These are phyloP conservation scores for Smithornis capensis DNA, from an alignment of 2,113 vertebrate species.

Conservation along the genomic window DNA sequence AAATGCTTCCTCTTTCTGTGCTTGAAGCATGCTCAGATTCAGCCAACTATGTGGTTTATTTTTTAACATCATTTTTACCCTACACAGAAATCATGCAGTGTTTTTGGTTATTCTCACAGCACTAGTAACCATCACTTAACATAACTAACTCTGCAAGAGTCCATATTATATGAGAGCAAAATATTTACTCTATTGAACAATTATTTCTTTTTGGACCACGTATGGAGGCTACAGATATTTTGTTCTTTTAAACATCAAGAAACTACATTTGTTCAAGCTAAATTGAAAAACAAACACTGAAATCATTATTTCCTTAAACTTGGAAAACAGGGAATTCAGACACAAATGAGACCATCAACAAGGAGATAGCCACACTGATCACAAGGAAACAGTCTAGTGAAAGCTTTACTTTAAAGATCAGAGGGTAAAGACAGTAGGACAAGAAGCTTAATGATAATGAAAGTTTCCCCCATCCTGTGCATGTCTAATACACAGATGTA, in stretches of 20 bases:
- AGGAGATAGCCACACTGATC: neutral
- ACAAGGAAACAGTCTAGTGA: neutral
- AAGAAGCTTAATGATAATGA: neutral
- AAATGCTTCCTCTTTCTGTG: neutral
- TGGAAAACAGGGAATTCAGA: neutral
- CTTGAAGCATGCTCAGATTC: neutral
- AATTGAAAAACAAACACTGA: neutral
- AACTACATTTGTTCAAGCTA: neutral
- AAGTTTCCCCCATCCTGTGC: neutral
- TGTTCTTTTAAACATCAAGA: neutral
- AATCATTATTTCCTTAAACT: neutral
- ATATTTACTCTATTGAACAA: neutral
- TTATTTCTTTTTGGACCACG: neutral
- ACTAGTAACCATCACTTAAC: neutral
- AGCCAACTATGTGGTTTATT: neutral
- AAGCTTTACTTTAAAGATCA: neutral
- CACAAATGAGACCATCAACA: neutral
- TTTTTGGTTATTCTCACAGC: neutral
- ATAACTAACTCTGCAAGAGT: neutral
- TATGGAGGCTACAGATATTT: neutral
- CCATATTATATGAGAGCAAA: neutral
- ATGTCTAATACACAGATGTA: neutral
- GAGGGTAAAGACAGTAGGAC: neutral
- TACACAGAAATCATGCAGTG: neutral
- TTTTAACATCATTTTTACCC: neutral